Percentiles rank a stretch among this genome's conserved stretches.
phyloP scores from a whole-genome alignment of 2,888 invertebrate species.

The Drosophila anceps region DNA sequence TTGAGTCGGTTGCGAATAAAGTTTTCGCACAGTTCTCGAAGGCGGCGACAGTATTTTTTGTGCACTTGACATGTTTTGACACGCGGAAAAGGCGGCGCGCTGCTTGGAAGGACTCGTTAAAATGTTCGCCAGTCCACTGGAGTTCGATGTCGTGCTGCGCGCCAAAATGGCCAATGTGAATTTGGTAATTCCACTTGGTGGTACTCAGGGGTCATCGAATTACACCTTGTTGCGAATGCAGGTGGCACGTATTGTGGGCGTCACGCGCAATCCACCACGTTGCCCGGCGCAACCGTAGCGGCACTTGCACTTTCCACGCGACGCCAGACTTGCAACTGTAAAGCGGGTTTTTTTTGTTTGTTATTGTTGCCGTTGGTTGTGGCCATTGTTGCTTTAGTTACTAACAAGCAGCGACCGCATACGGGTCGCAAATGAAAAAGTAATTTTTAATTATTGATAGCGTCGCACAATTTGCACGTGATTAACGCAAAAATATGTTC shows the following conservation, averaged over 20 bases:
- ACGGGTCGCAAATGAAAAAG: constrained; percentile 51
- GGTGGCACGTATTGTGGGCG: constrained; percentile 9
- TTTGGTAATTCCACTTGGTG: constrained; percentile 54
- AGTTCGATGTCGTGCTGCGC: constrained; percentile 74
- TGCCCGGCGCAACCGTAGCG: constrained; percentile 42
- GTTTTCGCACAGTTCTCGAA: constrained; percentile 66
- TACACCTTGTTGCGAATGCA: constrained; percentile 23
- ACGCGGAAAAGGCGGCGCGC: constrained; percentile 54
- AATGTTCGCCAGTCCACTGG: constrained; percentile 67
- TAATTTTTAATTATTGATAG: constrained; percentile 56
- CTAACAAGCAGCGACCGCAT: constrained; percentile 57
- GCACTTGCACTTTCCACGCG: constrained; percentile 74
- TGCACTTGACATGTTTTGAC: constrained; percentile 80
- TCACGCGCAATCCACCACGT: constrained; percentile 44
- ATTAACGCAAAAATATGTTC: constrained; percentile 70
- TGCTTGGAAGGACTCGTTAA: constrained; percentile 35
- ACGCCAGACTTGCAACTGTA: constrained; percentile 43
- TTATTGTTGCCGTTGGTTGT: constrained; percentile 58
- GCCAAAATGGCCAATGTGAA: constrained; percentile 70
- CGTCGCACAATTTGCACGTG: constrained; percentile 54
- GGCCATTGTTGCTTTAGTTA: constrained; percentile 75
- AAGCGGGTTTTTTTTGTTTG: constrained; percentile 26
- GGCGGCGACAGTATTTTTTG: constrained; percentile 75
- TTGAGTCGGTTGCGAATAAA: constrained; percentile 49
- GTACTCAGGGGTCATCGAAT: constrained; percentile 5